Evolutionary conservation across 2,113 vertebrate genomes (phyloP).

Genomic region (Galemys pyrenaicus): DNA sequence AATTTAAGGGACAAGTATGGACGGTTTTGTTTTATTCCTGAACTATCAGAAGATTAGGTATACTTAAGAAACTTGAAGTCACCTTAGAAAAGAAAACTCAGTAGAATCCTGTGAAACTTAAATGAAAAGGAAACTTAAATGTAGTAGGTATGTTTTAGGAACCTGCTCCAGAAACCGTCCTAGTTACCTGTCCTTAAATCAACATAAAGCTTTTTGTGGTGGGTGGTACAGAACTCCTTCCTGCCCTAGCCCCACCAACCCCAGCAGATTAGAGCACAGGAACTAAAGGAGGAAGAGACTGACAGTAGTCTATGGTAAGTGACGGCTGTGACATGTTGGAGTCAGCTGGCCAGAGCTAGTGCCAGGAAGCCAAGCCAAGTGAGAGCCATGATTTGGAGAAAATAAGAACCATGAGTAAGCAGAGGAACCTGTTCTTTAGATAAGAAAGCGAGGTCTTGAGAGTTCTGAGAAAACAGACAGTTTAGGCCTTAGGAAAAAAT

Average conservation of each 20-base stretch:
- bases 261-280: neutral
- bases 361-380: neutral
- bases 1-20: conserved; percentile 40
- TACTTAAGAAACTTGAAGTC: neutral
- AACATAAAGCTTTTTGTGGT: neutral
- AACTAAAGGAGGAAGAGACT: neutral
- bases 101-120: neutral
- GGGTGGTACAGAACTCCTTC: neutral
- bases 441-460: conserved; percentile 4
- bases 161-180: neutral
- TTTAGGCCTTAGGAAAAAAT: neutral
- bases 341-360: neutral
- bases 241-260: neutral
- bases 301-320: neutral
- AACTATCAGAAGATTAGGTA: conserved; percentile 38
- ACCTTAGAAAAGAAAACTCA: neutral
- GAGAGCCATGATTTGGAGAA: neutral
- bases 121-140: neutral
- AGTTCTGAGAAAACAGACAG: conserved; percentile 8
- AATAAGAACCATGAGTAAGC: conserved; percentile 30
- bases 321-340: neutral
- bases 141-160: neutral
- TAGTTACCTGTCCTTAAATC: neutral
- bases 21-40: neutral
- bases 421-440: conserved; percentile 32